Evolutionary conservation across 2,797 vertebrate genomes (phyloP), one percentile per base, ranked within the genome.

Genomic region (Mareca penelope): DNA sequence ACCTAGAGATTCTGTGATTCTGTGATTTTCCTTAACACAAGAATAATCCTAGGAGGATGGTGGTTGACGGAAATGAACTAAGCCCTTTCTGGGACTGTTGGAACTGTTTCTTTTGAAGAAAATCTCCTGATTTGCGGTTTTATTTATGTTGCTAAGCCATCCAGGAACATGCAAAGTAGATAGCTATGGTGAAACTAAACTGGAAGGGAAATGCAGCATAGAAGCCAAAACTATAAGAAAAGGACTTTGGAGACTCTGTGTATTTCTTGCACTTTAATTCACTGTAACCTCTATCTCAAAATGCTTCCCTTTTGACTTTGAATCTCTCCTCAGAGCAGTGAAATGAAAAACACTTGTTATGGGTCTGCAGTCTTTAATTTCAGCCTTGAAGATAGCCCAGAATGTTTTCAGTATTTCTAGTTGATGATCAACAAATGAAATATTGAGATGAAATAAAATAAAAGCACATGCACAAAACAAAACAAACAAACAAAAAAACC

Each of bases 1-100:
- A n/a, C n/a, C n/a, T n/a, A n/a, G n/a, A n/a, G n/a, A n/a, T n/a
- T n/a, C n/a, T n/a, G n/a, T n/a, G n/a, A n/a, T n/a, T n/a, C n/a
- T n/a, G n/a, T n/a, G n/a, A n/a, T 78, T 93, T 94, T 83, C 10
- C 1, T 18, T 77, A 79, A 31, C 7, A 26, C 35, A 53, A 44
- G 64, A 82, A 69, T 79, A 81, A 61, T 31, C 72, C 17, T 50
- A 44, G 61, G 22, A 57, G 31, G 53, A 29, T 12, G 17, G 10
- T 60, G n/a, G 4, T 7, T 76, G 67, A 18, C 31, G 46, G 67
- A 76, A 84, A 33, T 0, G 0, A 84, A 24, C 50, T 8, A 2
- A 60, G 61, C 19, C 24, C 15, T 70, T 88, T 69, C 0, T 5
- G 10, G 67, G 44, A 13, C 22, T 80, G 23, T 26, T 22, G 10